Conservation (phyloP, 2,797 vertebrate species). For the Schizopygopsis pylzovi region DNA sequence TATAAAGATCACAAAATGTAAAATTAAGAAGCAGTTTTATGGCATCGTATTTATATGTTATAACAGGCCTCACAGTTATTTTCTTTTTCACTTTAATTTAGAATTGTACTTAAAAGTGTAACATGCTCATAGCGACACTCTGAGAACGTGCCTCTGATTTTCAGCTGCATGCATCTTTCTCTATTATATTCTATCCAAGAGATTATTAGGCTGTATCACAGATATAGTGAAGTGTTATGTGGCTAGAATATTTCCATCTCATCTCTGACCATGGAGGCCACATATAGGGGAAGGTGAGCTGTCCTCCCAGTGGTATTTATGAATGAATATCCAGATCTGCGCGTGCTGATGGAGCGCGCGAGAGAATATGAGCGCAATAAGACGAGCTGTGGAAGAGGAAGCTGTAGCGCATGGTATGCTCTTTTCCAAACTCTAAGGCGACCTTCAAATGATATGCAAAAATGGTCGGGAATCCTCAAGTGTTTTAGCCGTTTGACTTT, state of each 20-base stretch:
- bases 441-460: conserved; percentile 6
- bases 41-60: not conserved
- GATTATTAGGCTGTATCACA: not conserved
- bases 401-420: not conserved
- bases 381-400: conserved; percentile 4
- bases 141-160: not conserved
- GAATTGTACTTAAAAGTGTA: not conserved
- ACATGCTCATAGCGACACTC: not conserved
- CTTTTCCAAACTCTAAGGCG: not conserved
- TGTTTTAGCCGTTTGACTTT: conserved; percentile 10
- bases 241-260: conserved; percentile 33
- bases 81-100: conserved; percentile 4
- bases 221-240: conserved; percentile 7
- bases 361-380: conserved; percentile 3
- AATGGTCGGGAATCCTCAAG: not conserved
- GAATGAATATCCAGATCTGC: conserved; percentile 63
- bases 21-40: not conserved
- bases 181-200: not conserved
- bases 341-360: conserved; percentile 24
- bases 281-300: conserved; percentile 39
- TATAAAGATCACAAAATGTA: not conserved
- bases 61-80: not conserved
- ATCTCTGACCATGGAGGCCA: conserved; percentile 32
- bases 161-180: not conserved
- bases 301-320: conserved; percentile 58